phyloP scores from a whole-genome alignment of 2,797 vertebrate species.

The Sylvilagus floridanus region DNA sequence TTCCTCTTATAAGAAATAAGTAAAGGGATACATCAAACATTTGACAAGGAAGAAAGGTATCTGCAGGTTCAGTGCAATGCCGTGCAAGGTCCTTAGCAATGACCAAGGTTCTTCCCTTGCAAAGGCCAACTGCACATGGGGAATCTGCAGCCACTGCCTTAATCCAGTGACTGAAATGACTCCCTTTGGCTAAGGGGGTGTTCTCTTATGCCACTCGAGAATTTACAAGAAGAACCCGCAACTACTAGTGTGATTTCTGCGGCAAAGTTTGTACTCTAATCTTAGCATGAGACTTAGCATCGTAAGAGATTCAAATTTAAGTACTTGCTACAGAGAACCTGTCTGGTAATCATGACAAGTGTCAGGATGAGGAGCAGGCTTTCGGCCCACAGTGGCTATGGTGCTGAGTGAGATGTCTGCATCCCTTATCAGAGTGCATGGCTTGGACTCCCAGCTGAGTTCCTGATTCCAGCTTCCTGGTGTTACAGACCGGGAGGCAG shows the following conservation, averaged over 20 bases:
- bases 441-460: too few relatives aligned
- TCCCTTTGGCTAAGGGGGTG: neutral
- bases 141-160: neutral
- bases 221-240: neutral
- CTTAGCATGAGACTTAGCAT: neutral
- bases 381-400: too few relatives aligned
- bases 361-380: neutral
- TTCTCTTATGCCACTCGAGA: neutral
- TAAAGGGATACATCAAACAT: neutral
- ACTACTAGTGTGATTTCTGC: conserved; percentile 5
- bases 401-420: too few relatives aligned
- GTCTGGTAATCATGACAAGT: neutral
- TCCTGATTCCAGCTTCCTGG: too few relatives aligned
- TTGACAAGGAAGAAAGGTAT: neutral
- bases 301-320: conserved; percentile 26
- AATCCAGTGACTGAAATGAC: neutral
- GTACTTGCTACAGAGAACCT: neutral
- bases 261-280: neutral
- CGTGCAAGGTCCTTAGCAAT: neutral
- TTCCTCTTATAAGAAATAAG: conserved; percentile 30
- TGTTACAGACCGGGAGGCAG: too few relatives aligned
- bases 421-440: too few relatives aligned
- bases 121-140: neutral
- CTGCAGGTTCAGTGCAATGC: neutral
- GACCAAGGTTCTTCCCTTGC: neutral